Evolutionary conservation across 2,888 invertebrate species (phyloP).

Genomic region (Lasioglossum pauxillum): DNA sequence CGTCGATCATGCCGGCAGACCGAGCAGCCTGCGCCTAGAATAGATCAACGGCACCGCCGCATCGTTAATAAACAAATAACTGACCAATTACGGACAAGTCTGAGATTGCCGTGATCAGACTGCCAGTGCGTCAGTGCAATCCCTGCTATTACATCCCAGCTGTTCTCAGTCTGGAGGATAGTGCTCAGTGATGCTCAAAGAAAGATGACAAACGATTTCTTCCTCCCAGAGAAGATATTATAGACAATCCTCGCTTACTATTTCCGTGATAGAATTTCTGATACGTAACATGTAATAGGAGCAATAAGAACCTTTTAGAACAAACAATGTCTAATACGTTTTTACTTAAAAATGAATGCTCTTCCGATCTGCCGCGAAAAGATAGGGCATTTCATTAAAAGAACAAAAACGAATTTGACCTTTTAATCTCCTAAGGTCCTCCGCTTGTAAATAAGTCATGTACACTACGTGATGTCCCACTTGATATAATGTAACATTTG

Average conservation of each 20-base stretch:
- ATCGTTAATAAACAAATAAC: slow-evolving; percentile 60
- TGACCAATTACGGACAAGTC: slow-evolving; percentile 49
- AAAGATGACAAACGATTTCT: background rate
- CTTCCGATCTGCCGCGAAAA: too few species aligned
- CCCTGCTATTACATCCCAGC: slow-evolving; percentile 40
- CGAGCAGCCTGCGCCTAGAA: slow-evolving; percentile 41
- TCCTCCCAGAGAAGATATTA: background rate
- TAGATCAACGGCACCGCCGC: slow-evolving; percentile 82
- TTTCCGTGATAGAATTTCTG: too few species aligned
- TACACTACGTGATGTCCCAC: too few species aligned
- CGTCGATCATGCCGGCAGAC: slow-evolving; percentile 37
- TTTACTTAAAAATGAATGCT: too few species aligned
- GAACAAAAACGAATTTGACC: too few species aligned
- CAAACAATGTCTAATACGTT: too few species aligned
- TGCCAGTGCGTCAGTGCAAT: slow-evolving; percentile 49
- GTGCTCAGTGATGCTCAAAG: slow-evolving; percentile 58
- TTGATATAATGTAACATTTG: too few species aligned
- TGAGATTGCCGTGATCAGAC: slow-evolving; percentile 55
- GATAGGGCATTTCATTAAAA: too few species aligned
- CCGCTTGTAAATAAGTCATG: too few species aligned
- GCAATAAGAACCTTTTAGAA: too few species aligned
- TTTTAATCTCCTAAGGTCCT: too few species aligned
- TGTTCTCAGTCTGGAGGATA: slow-evolving; percentile 27
- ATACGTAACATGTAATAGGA: too few species aligned
- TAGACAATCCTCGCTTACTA: background rate